Base-by-base conservation (phyloP, 2,797 vertebrate species). In the Vireo griseus region DNA sequence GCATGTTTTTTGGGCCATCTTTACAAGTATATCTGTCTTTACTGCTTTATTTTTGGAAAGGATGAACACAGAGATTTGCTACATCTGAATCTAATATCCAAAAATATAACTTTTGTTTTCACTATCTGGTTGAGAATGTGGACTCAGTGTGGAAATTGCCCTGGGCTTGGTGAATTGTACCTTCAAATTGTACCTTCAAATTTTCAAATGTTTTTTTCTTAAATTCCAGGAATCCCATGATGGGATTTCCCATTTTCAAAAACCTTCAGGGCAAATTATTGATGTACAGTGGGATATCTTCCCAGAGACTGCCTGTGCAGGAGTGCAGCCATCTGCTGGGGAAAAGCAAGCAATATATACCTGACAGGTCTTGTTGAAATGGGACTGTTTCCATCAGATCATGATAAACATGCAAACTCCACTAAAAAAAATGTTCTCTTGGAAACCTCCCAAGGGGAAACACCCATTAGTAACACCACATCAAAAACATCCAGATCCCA, bases 341-440 rank as follows among this genome's bases (percentile, higher is more conserved):
- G 17, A 40, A 50, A 21, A 91, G 13, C 11, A 67, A 61, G 50
- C 13, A 62, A 58, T 31, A 44, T 7, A 11, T 44, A 86, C 54
- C 42, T 89, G 86, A 75, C 26, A 65, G 25, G 28, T 90, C 94
- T 86, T 90, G 69, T 57, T 91, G 69, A 77, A 92, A 86, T 66
- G 45, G 35, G 19, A 54, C 28, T 39, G 11, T 55, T 71, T 77
- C 58, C 26, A 80, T 44, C 22, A 33, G 45, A 45, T 71, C 0
- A 0, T 68, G 52, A 92, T 92, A 88, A 94, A 80, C 5, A n/a
- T 83, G 17, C 14, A 68, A 94, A 91, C 20, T 85, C 25, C 19
- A 31, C 55, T 40, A 72, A 59, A 86, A 82, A 82, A 94, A 67
- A 72, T 37, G 42, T 71, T 75, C 22, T 78, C 18, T 86, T 94